A percentile compares a stretch with the other conserved stretches of the same genome.
Conservation (phyloP, 2,113 vertebrate genomes). For the Gadus chalcogrammus region DNA sequence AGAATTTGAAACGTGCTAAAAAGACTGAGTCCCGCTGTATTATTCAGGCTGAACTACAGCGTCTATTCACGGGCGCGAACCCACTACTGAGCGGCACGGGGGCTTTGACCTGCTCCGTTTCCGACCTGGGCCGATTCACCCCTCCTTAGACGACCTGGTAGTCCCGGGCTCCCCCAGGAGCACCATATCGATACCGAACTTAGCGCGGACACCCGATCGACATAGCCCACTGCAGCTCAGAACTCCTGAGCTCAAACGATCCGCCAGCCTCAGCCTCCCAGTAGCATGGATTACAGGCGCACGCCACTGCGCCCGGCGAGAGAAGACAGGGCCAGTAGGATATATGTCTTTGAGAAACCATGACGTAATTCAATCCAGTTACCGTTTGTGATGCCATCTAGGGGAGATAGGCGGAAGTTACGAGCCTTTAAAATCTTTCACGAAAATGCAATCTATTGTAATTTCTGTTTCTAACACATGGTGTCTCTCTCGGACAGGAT, state of each 20-base stretch:
- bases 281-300: conserved; percentile 44
- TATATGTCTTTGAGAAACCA: background rate
- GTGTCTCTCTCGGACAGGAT: no score
- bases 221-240: conserved; percentile 31
- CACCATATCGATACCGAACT: conserved; percentile 53
- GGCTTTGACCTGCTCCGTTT: conserved; percentile 79
- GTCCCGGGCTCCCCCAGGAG: conserved; percentile 40
- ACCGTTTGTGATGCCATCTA: no score
- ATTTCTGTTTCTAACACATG: no score
- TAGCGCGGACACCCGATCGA: conserved; percentile 68
- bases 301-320: conserved; percentile 72
- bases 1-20: background rate
- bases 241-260: conserved; percentile 59
- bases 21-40: conserved; percentile 63
- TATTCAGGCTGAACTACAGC: conserved; percentile 65
- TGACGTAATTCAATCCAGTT: background rate
- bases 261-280: conserved; percentile 71
- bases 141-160: conserved; percentile 13
- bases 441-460: no score
- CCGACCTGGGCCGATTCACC: conserved; percentile 62
- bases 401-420: no score
- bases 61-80: conserved; percentile 73
- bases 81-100: conserved; percentile 74
- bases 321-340: background rate
- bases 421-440: no score